phyloP scores from a whole-genome alignment of 2,888 invertebrate genomes.

The Abscondita cerata region DNA sequence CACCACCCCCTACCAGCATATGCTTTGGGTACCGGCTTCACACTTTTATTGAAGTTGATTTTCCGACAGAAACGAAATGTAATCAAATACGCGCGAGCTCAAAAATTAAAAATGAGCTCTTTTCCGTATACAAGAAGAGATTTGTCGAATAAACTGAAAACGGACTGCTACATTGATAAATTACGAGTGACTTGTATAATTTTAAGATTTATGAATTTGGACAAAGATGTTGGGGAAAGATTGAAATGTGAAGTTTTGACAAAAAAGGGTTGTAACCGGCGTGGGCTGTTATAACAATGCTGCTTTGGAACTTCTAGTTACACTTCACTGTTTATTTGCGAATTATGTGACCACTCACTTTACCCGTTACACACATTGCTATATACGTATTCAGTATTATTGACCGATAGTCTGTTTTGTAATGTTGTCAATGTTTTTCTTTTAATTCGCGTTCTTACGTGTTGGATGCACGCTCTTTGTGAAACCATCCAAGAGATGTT shows the following conservation, averaged over 20 bases:
- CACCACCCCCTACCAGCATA: slow-evolving; percentile 30
- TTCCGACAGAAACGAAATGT: slow-evolving; percentile 1
- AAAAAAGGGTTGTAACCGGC: too few species aligned
- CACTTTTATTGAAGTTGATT: slow-evolving; percentile 34
- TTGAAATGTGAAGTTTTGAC: too few species aligned
- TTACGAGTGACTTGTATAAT: slow-evolving; percentile 46
- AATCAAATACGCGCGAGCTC: slow-evolving; percentile 11
- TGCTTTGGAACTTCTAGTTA: neutral
- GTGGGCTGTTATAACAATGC: too few species aligned
- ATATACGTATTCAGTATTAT: slow-evolving; percentile 18
- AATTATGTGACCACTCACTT: slow-evolving; percentile 21
- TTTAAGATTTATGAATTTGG: slow-evolving; percentile 28
- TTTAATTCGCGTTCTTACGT: slow-evolving; percentile 22
- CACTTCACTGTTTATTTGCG: slow-evolving; percentile 21
- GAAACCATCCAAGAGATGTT: slow-evolving; percentile 7
- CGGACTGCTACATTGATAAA: slow-evolving; percentile 46
- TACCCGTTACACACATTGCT: slow-evolving; percentile 23
- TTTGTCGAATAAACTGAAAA: slow-evolving; percentile 35
- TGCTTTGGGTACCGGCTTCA: slow-evolving; percentile 27
- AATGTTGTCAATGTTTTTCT: slow-evolving; percentile 26
- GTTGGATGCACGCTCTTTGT: too few species aligned
- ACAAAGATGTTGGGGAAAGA: too few species aligned
- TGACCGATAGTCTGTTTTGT: slow-evolving; percentile 27
- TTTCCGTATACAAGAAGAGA: too few species aligned
- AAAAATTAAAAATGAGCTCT: too few species aligned